Conservation (phyloP, 2,888 invertebrate species). For the Spodoptera littoralis region DNA sequence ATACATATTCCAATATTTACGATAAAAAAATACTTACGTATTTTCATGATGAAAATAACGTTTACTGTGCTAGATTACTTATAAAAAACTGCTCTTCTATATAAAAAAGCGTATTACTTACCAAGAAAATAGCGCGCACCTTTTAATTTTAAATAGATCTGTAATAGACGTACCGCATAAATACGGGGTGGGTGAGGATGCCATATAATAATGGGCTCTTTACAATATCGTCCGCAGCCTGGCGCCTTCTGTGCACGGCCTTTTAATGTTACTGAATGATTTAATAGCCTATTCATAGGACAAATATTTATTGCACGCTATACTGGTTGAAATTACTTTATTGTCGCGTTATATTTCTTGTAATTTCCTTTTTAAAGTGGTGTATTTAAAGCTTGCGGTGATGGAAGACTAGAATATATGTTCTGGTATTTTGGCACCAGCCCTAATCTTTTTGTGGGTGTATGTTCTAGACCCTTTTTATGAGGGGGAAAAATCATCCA, state of each 20-base stretch:
- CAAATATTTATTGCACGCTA: constrained; percentile 39
- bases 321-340: constrained; percentile 27
- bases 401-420: too few species aligned
- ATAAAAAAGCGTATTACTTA: constrained; percentile 8
- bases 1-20: too few species aligned
- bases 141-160: constrained; percentile 46
- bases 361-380: neutral
- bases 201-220: constrained; percentile 39
- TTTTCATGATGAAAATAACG: too few species aligned
- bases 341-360: constrained; percentile 3
- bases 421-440: too few species aligned
- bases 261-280: constrained; percentile 49
- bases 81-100: too few species aligned
- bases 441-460: too few species aligned
- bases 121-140: constrained; percentile 8
- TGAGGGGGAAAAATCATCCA: too few species aligned
- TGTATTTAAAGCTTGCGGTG: too few species aligned
- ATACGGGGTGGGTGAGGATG: constrained; percentile 16
- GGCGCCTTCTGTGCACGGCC: constrained; percentile 35
- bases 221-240: constrained; percentile 37
- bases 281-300: constrained; percentile 44
- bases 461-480: too few species aligned
- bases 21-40: too few species aligned
- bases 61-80: too few species aligned
- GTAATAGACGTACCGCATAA: constrained; percentile 39